Evolutionary conservation across 2,888 invertebrate genomes (phyloP), one percentile per base, ranked within the genome.

Genomic region (Andrena trimmerana): DNA sequence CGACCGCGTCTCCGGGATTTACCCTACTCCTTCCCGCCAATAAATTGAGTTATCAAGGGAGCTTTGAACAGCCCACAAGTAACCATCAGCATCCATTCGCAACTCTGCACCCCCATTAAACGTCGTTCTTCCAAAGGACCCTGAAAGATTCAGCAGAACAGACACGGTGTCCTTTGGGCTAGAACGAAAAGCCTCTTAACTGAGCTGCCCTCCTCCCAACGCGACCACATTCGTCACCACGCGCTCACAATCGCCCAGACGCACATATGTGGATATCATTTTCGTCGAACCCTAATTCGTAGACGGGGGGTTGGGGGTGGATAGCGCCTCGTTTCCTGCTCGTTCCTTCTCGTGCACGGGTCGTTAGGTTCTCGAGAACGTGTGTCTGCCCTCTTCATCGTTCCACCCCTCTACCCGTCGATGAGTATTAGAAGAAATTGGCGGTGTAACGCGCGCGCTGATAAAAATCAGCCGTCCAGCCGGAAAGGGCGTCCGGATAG

Each of bases 401-500:
- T 70, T 67, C 48, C 67, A 62, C 31, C 67, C 70, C 50, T 60
- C 50, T 59, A 13, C 10, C 42, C 73, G 71, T 57, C 83, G 77
- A 84, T 76, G 73, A 87, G 79, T 82, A 81, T 79, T 82, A 68
- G 59, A 82, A 88, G 83, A 86, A 88, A 88, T 89, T 72, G 85
- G 59, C 78, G 81, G 81, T 76, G 84, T 79, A 82, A 83, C 82
- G 71, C 75, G 79, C 48, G 71, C 79, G 77, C 66, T 75, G 87
- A 89, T 90, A 89, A 90, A 90, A 91, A 90, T 91, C 91, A 89
- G 89, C 88, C 57, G 57, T 86, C 86, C 88, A 84, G 87, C 80
- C 85, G 81, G 84, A 86, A 83, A 88, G 78, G 80, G 78, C 72
- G 69, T 24, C 70, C 77, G 60, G 62, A 88, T 85, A 54, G 79